A percentile compares a stretch with the other conserved stretches of the same genome.
These are phyloP conservation scores for Ooceraea biroi DNA, from an alignment of 1,140 invertebrate species.

Conservation along the genomic window DNA sequence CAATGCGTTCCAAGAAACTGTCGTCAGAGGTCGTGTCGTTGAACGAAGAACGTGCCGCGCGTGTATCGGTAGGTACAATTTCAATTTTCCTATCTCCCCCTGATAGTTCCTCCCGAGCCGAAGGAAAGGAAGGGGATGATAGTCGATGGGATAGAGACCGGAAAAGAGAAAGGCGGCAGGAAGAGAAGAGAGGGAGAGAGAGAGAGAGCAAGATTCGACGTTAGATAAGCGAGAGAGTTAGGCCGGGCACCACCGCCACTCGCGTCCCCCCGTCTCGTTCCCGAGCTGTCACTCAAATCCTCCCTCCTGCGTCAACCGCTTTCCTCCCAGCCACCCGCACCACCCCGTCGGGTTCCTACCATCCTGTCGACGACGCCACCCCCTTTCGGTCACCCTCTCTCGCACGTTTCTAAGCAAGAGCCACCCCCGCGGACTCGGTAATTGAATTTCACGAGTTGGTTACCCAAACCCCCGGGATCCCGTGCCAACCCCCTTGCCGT, in stretches of 20 bases:
- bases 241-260: conserved; percentile 39
- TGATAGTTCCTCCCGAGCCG: conserved; percentile 48
- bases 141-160: conserved; percentile 15
- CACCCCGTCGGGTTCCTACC: conserved; percentile 59
- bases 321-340: conserved; percentile 63
- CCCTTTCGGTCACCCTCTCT: conserved; percentile 66
- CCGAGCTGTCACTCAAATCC: conserved; percentile 81
- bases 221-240: conserved; percentile 78
- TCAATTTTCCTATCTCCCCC: conserved; percentile 81
- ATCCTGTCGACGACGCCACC: conserved; percentile 59
- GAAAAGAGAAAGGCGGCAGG: conserved; percentile 1
- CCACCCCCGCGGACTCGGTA: conserved; percentile 84
- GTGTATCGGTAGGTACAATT: conserved; percentile 76
- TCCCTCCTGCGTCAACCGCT: conserved; percentile 70
- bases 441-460: conserved; percentile 87
- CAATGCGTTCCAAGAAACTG: conserved; percentile 17
- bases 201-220: conserved; percentile 73
- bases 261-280: conserved; percentile 65
- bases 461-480: conserved; percentile 82
- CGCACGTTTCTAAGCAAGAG: conserved; percentile 70
- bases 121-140: conserved; percentile 28
- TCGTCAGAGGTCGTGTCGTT: conserved; percentile 61
- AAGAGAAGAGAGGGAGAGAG: background rate
- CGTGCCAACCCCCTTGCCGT: conserved; percentile 68
- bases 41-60: conserved; percentile 63